A percentile compares a stretch with the other conserved stretches of the same genome.
Evolutionary conservation across 1,140 invertebrate genomes (phyloP).

Genomic region (Anoplolepis gracilipes): DNA sequence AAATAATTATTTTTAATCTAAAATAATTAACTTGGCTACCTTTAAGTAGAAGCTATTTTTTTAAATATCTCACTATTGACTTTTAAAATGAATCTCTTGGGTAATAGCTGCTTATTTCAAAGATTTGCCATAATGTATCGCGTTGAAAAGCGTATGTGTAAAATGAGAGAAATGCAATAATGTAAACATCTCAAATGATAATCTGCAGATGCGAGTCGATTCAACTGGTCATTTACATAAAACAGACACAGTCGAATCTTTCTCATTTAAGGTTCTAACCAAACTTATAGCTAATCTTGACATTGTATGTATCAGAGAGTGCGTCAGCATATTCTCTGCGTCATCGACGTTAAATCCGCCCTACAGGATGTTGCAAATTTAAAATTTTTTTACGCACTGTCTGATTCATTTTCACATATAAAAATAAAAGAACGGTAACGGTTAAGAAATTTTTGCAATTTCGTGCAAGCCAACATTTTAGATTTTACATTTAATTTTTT

Average conservation of each 20-base stretch:
- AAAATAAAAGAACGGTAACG: background rate
- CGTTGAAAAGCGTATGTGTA: background rate
- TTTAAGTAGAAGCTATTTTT: background rate
- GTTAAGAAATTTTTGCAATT: background rate
- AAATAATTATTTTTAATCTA: background rate
- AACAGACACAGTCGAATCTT: constrained; percentile 65
- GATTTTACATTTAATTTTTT: background rate
- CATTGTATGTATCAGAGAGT: too few species aligned
- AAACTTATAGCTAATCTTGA: constrained; percentile 71
- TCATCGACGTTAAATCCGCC: constrained; percentile 55
- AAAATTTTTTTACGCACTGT: background rate
- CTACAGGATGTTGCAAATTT: constrained; percentile 67
- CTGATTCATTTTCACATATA: background rate
- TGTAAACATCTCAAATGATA: constrained; percentile 60
- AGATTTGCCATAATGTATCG: background rate
- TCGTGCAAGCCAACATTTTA: background rate
- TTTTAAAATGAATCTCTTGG: background rate
- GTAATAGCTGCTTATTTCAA: too few species aligned
- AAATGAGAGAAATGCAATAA: constrained; percentile 36
- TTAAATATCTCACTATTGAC: background rate
- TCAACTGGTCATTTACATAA: constrained; percentile 72
- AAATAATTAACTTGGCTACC: background rate
- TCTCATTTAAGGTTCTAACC: constrained; percentile 67
- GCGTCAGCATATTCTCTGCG: constrained; percentile 59
- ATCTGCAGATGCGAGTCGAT: constrained; percentile 58